Percentiles rank a stretch among this genome's conserved stretches.
These are phyloP conservation scores for Xerus inauris DNA, from an alignment of 2,113 vertebrate species.

Conservation along the genomic window DNA sequence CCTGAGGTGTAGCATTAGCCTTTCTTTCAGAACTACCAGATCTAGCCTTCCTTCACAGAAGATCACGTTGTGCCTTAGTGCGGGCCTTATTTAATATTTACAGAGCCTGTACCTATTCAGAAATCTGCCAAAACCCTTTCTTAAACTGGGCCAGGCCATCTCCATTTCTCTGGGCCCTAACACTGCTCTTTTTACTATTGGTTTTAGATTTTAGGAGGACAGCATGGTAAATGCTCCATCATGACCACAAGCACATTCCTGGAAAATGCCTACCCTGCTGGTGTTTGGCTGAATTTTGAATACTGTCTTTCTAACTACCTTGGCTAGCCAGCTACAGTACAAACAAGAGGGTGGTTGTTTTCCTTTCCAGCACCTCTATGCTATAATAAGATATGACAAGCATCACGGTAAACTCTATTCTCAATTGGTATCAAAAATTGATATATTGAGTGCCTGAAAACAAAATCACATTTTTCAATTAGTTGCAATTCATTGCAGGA, in stretches of 20 bases:
- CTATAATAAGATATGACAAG: background rate
- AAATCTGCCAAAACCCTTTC: background rate
- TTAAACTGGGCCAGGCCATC: background rate
- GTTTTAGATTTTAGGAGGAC: background rate
- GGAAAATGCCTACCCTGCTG: slow-evolving; percentile 11
- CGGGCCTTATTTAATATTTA: slow-evolving; percentile 9
- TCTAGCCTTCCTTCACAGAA: background rate
- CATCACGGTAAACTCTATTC: background rate
- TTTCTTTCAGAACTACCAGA: background rate
- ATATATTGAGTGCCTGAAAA: background rate
- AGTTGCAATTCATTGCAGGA: background rate
- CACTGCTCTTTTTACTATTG: background rate
- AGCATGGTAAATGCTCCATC: background rate
- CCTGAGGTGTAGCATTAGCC: background rate
- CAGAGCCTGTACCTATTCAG: background rate
- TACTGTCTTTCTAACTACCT: slow-evolving; percentile 19
- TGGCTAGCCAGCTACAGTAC: background rate
- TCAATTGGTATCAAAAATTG: background rate
- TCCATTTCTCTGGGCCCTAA: background rate
- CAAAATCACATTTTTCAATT: background rate
- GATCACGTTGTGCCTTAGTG: background rate
- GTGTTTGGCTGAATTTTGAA: background rate
- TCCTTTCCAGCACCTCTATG: background rate
- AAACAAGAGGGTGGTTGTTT: background rate
- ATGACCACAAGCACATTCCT: background rate